A percentile compares a stretch with the other conserved stretches of the same genome.
Conservation (phyloP, 2,113 vertebrate genomes). For the Sinosuthora webbiana region DNA sequence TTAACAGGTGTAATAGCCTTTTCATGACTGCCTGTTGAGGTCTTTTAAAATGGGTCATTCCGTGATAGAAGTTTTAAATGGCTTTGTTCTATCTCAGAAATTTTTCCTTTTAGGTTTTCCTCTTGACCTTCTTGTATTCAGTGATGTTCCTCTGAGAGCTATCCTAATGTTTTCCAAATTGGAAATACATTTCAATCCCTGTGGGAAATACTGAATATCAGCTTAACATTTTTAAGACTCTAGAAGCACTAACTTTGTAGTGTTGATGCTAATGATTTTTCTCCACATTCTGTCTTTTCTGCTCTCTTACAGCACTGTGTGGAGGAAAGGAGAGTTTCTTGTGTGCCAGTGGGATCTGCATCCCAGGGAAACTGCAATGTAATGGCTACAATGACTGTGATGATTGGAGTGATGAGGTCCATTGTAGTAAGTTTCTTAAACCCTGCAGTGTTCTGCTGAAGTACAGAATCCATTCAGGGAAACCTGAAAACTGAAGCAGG, state of each 20-base stretch:
- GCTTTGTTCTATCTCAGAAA: background rate
- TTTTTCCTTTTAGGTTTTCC: background rate
- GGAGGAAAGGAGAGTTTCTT: slow-evolving; percentile 81
- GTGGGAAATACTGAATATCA: background rate
- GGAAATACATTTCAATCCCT: background rate
- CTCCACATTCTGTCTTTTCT: background rate
- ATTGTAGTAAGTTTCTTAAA: slow-evolving; percentile 81
- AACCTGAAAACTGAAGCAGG: background rate
- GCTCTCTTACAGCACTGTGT: slow-evolving; percentile 73
- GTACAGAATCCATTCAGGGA: background rate
- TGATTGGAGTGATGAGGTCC: slow-evolving; percentile 93
- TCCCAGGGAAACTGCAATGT: slow-evolving; percentile 87
- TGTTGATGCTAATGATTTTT: background rate
- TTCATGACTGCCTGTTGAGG: background rate
- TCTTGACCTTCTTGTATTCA: background rate
- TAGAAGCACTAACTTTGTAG: background rate
- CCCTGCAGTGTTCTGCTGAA: background rate
- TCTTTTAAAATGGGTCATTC: background rate
- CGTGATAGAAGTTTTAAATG: background rate
- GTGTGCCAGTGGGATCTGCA: slow-evolving; percentile 85
- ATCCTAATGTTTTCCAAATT: background rate
- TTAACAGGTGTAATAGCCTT: background rate
- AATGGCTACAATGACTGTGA: slow-evolving; percentile 95
- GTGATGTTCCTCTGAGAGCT: background rate
- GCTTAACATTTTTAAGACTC: background rate